phyloP scores from a whole-genome alignment of 2,113 vertebrate genomes.

The Formicarius rufipectus region DNA sequence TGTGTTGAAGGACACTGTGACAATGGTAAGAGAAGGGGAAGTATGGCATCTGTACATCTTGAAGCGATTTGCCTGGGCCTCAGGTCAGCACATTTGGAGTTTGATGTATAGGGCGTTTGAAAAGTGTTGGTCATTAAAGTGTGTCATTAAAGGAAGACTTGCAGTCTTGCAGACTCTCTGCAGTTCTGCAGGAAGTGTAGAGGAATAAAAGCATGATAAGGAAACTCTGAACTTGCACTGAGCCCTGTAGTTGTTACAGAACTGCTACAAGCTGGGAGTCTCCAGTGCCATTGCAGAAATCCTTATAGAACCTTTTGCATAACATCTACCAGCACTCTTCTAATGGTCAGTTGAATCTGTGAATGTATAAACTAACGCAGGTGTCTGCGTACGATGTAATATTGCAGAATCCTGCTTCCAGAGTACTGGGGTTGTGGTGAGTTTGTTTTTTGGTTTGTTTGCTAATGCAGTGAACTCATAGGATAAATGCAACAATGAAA shows the following conservation, averaged over 20 bases:
- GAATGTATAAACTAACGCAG: neutral
- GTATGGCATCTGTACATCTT: neutral
- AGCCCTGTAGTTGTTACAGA: neutral
- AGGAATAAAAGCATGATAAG: neutral
- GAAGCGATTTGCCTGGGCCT: neutral
- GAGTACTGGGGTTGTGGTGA: neutral
- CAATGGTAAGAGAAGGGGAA: neutral
- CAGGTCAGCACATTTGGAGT: neutral
- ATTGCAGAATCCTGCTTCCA: neutral
- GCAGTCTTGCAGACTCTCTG: neutral
- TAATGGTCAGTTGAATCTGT: neutral
- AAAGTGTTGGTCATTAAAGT: neutral
- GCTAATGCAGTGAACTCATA: neutral
- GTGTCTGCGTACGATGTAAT: neutral
- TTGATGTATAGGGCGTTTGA: neutral
- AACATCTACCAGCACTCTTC: neutral
- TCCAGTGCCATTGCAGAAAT: neutral
- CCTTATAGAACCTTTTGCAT: neutral
- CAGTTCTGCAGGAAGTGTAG: neutral
- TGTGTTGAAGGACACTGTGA: neutral
- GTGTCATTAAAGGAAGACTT: constrained; percentile 3
- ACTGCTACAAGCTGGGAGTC: neutral
- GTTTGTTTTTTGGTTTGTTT: neutral
- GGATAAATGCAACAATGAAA: neutral
- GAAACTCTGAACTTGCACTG: neutral